phyloP scores from a whole-genome alignment of 2,888 invertebrate species.

The Biston stratarius region DNA sequence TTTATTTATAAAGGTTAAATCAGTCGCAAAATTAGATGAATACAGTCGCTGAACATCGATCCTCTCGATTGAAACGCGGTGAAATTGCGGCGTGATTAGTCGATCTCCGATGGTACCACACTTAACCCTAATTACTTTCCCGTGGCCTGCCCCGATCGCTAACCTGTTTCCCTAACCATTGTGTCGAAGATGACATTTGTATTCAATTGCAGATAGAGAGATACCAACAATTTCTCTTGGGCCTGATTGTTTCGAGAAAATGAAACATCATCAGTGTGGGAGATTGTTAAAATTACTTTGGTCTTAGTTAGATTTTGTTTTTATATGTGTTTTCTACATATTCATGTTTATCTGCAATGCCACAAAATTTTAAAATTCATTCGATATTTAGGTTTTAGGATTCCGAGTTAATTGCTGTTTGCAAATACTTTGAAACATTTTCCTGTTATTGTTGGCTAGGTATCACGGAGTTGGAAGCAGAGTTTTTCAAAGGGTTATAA shows the following conservation, averaged over 20 bases:
- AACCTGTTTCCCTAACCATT: slow-evolving; percentile 39
- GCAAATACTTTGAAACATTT: background rate
- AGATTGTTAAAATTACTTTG: slow-evolving; percentile 11
- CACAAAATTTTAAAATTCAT: background rate
- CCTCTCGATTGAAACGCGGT: slow-evolving; percentile 43
- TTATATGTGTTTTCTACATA: background rate
- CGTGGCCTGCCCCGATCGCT: slow-evolving; percentile 46
- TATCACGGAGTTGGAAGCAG: background rate
- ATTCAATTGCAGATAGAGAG: slow-evolving; percentile 41
- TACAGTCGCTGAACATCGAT: slow-evolving; percentile 34
- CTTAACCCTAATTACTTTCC: slow-evolving; percentile 54
- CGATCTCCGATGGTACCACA: slow-evolving; percentile 50
- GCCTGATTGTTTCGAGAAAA: slow-evolving; percentile 13
- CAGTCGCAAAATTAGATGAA: slow-evolving; percentile 41
- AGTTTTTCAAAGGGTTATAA: slow-evolving; percentile 29
- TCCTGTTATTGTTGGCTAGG: slow-evolving; percentile 8
- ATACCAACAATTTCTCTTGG: slow-evolving; percentile 14
- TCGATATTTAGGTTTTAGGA: background rate
- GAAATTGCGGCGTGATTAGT: slow-evolving; percentile 51
- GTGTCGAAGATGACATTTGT: slow-evolving; percentile 36
- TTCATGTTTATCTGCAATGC: background rate
- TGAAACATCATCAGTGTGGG: slow-evolving; percentile 1
- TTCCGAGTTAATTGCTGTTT: background rate
- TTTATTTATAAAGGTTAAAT: slow-evolving; percentile 40
- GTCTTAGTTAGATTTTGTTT: background rate